phyloP scores from a whole-genome alignment of 2,888 invertebrate genomes.

The Anthophora plumipes region DNA sequence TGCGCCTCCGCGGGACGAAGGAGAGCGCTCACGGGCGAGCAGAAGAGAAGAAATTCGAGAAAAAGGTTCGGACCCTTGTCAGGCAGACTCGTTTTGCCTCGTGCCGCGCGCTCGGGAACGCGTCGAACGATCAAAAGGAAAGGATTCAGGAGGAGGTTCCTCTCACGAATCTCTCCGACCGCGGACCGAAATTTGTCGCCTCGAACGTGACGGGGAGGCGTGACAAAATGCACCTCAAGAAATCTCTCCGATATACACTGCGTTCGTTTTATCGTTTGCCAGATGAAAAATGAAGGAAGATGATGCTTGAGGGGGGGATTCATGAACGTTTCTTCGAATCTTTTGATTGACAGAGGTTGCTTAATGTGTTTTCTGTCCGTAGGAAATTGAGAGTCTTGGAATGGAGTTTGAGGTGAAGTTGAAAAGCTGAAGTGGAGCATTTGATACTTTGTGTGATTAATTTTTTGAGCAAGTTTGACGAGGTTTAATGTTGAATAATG shows the following conservation, averaged over 20 bases:
- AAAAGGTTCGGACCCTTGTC: conserved; percentile 73
- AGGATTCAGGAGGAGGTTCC: conserved; percentile 38
- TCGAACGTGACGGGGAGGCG: conserved; percentile 18
- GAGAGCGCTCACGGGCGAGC: conserved; percentile 41
- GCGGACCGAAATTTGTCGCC: conserved; percentile 45
- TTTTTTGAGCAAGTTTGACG: no score
- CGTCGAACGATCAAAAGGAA: conserved; percentile 49
- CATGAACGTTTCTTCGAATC: background rate
- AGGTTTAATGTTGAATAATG: no score
- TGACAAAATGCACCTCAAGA: conserved; percentile 19
- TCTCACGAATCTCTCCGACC: background rate
- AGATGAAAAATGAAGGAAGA: background rate
- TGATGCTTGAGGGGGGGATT: background rate
- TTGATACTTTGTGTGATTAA: no score
- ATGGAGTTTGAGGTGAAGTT: no score
- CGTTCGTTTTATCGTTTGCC: background rate
- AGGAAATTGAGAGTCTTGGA: no score
- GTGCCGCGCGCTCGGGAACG: conserved; percentile 64
- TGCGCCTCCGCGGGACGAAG: conserved; percentile 53
- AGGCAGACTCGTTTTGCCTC: conserved; percentile 68
- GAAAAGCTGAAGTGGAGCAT: no score
- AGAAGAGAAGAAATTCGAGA: conserved; percentile 75
- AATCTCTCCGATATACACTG: no score
- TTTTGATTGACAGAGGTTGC: background rate
- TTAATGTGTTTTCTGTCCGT: no score